Evolutionary conservation across 1,140 invertebrate genomes (phyloP), one percentile per base, ranked within the genome.

Genomic region (Harpegnathos saltator): DNA sequence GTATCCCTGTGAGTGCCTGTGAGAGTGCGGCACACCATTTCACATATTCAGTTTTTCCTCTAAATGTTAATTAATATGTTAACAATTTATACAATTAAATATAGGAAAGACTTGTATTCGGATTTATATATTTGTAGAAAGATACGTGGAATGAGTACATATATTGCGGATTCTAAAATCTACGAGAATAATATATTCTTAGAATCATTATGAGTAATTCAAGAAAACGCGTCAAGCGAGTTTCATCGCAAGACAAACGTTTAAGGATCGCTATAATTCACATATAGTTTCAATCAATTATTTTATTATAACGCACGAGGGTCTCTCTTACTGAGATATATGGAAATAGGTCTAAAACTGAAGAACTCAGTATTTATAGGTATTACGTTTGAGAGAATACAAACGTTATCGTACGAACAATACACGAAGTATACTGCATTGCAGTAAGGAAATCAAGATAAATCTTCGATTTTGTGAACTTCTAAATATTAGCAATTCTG

Each of bases 41-140:
- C 38, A 9, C 38, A 9, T 12, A 59, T 59, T 15, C 54, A 59
- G 24, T 24, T n/a, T 38, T 9, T 48, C 33, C n/a, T 48, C 4
- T 61, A 12, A 3, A 38, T 9, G 3, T 17, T 3, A 14, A 1
- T 61, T 61, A 26, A 61, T 44, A 29, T 26, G 24, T 61, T 71
- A 44, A 73, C 22, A 17, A n/a, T 22, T 38, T 22, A 3, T 38
- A 56, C 4, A 17, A 61, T 50, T 74, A 11, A 61, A 48, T 29
- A 26, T n/a, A 4, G 48, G 61, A 17, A 22, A 12, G 48, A 26
- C n/a, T 33, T 61, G 5, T 74, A 19, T 63, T 63, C 22, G 63
- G 65, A 65, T 63, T 33, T 63, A 52, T 75, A 3, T 63, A 75
- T 54, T 75, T 75, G 73, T 75, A 75, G 26, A 75, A 75, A 75